Conservation (phyloP, 2,113 vertebrate species). For the Meles meles region DNA sequence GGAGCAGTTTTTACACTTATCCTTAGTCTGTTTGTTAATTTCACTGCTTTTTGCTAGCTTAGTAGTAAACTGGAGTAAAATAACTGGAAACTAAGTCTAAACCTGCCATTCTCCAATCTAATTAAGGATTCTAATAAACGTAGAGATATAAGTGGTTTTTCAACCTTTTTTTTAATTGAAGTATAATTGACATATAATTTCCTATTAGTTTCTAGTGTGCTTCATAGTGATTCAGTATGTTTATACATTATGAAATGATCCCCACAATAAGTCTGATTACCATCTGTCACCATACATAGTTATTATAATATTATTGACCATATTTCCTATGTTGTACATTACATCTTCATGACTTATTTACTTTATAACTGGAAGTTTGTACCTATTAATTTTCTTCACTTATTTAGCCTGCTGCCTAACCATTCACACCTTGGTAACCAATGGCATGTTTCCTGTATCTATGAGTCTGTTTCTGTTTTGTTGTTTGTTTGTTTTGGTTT, state of each 20-base stretch:
- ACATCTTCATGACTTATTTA: not conserved
- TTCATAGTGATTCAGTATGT: not conserved
- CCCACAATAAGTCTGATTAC: not conserved
- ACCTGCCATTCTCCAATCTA: not conserved
- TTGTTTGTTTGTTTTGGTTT: not conserved
- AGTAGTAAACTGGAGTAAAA: not conserved
- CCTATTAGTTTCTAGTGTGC: not conserved
- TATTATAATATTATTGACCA: not conserved
- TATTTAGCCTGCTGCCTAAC: not conserved
- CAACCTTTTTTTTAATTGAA: not conserved
- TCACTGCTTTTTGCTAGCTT: not conserved
- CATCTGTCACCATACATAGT: not conserved
- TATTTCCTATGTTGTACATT: not conserved
- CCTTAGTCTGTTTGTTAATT: not conserved
- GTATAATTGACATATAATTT: not conserved
- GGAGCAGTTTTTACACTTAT: not conserved
- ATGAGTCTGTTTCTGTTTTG: not conserved
- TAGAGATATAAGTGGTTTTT: not conserved
- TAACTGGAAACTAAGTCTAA: not conserved
- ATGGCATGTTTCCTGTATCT: not conserved
- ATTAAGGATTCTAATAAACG: not conserved
- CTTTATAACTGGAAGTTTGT: not conserved
- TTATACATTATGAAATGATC: not conserved
- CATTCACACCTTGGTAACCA: not conserved
- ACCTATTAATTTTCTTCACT: not conserved